Evolutionary conservation across 2,888 invertebrate genomes (phyloP).

Genomic region (Merodon equestris): DNA sequence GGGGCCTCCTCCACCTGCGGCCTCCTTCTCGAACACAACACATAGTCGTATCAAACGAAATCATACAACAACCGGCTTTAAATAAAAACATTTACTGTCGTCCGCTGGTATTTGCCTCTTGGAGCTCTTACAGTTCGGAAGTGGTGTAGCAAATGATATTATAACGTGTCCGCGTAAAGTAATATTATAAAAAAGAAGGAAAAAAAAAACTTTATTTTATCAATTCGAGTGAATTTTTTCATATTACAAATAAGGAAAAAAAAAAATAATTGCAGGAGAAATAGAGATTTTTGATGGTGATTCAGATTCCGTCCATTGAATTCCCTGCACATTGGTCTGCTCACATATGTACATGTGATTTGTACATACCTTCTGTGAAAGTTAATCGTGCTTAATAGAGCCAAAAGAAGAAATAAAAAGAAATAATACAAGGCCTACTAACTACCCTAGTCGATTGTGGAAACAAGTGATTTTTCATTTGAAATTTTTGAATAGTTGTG

Average conservation of each 20-base stretch:
- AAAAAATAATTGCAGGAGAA: conserved; percentile 3
- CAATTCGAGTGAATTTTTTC: conserved; percentile 1
- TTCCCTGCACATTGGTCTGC: neutral
- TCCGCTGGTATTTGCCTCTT: conserved; percentile 74
- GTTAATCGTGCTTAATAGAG: conserved; percentile 31
- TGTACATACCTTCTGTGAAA: conserved; percentile 59
- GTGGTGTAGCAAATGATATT: conserved; percentile 29
- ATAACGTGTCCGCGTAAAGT: conserved; percentile 7
- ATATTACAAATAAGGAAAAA: neutral
- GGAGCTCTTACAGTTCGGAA: conserved; percentile 73
- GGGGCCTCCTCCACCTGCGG: conserved; percentile 2
- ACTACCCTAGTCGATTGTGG: conserved; percentile 19
- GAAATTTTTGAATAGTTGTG: conserved; percentile 18
- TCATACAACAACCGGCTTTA: conserved; percentile 76
- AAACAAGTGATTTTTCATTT: too few relatives aligned
- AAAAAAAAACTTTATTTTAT: conserved; percentile 4
- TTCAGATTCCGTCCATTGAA: neutral
- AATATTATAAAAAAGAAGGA: too few relatives aligned
- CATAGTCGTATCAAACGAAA: conserved; percentile 43
- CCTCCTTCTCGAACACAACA: neutral
- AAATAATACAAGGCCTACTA: conserved; percentile 15
- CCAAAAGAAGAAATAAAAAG: conserved; percentile 27
- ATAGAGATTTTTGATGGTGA: conserved; percentile 15
- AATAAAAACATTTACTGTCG: conserved; percentile 73
- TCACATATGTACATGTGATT: neutral